phyloP scores from a whole-genome alignment of 1,140 invertebrate species.

The Cyclina sinensis region DNA sequence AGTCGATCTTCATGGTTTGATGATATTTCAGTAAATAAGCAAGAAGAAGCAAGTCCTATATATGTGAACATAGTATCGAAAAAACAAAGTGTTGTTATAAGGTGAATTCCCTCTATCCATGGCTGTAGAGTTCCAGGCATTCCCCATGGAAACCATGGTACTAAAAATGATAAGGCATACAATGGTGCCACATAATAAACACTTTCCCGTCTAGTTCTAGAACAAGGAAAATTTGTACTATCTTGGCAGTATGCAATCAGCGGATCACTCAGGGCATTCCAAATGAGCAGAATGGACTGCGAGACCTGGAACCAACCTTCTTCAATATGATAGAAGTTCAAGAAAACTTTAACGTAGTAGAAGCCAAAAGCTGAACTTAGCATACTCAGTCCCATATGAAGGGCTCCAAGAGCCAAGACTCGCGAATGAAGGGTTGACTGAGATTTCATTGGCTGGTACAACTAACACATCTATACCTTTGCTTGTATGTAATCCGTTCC shows the following conservation, averaged over 20 bases:
- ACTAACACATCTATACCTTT: no score
- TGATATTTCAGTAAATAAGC: slow-evolving; percentile 86
- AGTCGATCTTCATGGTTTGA: slow-evolving; percentile 81
- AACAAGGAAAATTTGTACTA: slow-evolving; percentile 78
- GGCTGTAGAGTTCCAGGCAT: slow-evolving; percentile 22
- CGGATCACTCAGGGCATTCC: slow-evolving; percentile 88
- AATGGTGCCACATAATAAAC: slow-evolving; percentile 86
- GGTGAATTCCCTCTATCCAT: slow-evolving; percentile 84
- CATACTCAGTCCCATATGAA: slow-evolving; percentile 73
- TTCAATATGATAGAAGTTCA: slow-evolving; percentile 86
- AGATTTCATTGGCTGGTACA: neutral
- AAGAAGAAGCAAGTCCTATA: slow-evolving; percentile 85
- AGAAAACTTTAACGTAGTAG: slow-evolving; percentile 86
- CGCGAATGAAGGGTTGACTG: neutral
- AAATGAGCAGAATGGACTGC: slow-evolving; percentile 86
- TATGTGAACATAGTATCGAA: slow-evolving; percentile 87
- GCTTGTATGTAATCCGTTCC: no score
- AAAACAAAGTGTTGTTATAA: slow-evolving; percentile 85
- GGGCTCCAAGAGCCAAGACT: slow-evolving; percentile 74
- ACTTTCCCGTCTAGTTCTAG: slow-evolving; percentile 83
- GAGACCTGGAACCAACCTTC: slow-evolving; percentile 87
- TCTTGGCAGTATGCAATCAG: slow-evolving; percentile 87
- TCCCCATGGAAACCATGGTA: slow-evolving; percentile 87
- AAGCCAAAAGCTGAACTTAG: slow-evolving; percentile 79
- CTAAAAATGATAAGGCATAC: slow-evolving; percentile 85